A percentile compares a stretch with the other conserved stretches of the same genome.
These are phyloP conservation scores for Cebus imitator DNA, from an alignment of 2,113 vertebrate species.

Conservation along the genomic window DNA sequence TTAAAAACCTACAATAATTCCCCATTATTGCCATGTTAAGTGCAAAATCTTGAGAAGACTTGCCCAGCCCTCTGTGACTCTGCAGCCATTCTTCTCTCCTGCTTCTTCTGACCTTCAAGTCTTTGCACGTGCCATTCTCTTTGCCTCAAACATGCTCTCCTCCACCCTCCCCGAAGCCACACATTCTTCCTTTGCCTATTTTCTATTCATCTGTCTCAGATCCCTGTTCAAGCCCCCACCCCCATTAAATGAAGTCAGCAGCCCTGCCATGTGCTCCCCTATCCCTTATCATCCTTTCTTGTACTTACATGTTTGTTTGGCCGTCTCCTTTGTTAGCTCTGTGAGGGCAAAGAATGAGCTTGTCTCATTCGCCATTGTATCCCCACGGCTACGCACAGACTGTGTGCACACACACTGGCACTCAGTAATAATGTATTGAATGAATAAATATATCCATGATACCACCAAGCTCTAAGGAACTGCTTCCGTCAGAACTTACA, in stretches of 20 bases:
- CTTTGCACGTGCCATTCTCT: neutral
- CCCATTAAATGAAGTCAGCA: neutral
- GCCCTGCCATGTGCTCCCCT: neutral
- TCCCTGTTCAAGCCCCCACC: neutral
- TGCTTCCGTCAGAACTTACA: slow-evolving; percentile 12
- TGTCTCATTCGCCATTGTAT: neutral
- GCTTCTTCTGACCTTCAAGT: neutral
- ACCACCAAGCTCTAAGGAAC: neutral
- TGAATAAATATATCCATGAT: neutral
- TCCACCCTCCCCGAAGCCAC: neutral
- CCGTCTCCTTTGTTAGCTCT: neutral
- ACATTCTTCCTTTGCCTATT: neutral
- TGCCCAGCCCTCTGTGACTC: fast-evolving
- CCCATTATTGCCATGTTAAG: neutral
- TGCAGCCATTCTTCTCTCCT: neutral
- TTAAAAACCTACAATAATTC: neutral
- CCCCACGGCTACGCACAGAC: neutral
- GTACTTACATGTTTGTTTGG: neutral
- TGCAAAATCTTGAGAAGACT: neutral
- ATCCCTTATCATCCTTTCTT: neutral
- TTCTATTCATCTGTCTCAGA: neutral
- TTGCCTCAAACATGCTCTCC: neutral
- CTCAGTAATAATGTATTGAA: neutral
- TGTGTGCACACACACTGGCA: neutral
- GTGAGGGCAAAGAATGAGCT: neutral